These are phyloP conservation scores for Xenopus petersii DNA, from an alignment of 2,797 vertebrate genomes.

Conservation along the genomic window DNA sequence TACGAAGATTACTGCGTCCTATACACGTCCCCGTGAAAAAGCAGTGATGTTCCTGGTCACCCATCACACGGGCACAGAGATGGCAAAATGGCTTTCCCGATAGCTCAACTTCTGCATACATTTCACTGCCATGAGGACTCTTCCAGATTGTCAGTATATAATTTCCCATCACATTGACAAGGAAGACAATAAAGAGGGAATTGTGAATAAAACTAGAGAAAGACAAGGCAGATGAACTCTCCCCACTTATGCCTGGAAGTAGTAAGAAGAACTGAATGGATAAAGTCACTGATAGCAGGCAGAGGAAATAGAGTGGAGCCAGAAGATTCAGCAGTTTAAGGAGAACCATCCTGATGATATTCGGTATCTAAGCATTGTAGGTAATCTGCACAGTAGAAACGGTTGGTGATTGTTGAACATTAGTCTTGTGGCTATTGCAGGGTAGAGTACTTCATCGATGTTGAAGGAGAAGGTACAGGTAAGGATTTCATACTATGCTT, in stretches of 20 bases:
- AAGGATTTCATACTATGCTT: not conserved
- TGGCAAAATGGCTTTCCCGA: constrained; percentile 89
- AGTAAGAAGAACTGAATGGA: constrained; percentile 88
- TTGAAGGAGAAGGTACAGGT: not conserved
- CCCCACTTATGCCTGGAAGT: constrained; percentile 86
- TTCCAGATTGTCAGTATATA: constrained; percentile 90
- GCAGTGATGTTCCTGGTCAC: constrained; percentile 95
- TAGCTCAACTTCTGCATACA: constrained; percentile 51
- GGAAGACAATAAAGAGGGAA: constrained; percentile 84
- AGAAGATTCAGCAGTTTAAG: constrained; percentile 89
- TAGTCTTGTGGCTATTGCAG: not conserved
- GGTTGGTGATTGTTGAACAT: not conserved
- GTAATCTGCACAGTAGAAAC: not conserved
- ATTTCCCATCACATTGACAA: constrained; percentile 91
- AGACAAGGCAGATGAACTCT: constrained; percentile 63
- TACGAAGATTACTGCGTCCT: constrained; percentile 93
- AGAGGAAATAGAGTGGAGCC: constrained; percentile 87
- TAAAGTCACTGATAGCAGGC: constrained; percentile 85
- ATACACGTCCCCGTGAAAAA: constrained; percentile 99
- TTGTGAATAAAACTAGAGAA: constrained; percentile 77
- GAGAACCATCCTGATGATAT: constrained; percentile 75
- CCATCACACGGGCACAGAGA: constrained; percentile 88
- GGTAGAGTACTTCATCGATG: too few relatives aligned
- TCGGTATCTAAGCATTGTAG: constrained; percentile 1
- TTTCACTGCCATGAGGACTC: constrained; percentile 68